Evolutionary conservation across 2,888 invertebrate species (phyloP).

Genomic region (Eulithis prunata): DNA sequence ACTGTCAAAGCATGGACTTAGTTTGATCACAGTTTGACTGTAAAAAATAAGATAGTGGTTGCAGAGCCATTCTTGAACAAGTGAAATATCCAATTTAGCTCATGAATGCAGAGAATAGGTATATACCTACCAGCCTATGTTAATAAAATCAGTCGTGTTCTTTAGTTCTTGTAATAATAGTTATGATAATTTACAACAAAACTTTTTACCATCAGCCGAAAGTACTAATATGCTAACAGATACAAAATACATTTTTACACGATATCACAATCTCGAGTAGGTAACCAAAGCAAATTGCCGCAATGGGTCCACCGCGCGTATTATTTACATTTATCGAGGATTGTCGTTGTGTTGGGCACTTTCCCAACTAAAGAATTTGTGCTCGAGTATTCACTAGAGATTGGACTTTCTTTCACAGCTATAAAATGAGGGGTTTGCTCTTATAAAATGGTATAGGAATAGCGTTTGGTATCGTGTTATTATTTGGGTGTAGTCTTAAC

Average conservation of each 20-base stretch:
- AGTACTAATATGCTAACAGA: not conserved
- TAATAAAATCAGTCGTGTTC: no score
- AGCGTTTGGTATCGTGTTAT: conserved; percentile 1
- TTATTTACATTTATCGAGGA: conserved; percentile 69
- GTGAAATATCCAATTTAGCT: no score
- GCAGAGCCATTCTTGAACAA: not conserved
- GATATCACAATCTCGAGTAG: conserved; percentile 50
- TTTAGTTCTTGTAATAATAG: no score
- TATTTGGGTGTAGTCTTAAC: not conserved
- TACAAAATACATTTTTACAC: conserved; percentile 25
- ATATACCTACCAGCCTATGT: no score
- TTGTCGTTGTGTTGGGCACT: conserved; percentile 56
- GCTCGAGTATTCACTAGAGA: conserved; percentile 41
- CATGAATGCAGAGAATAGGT: not conserved
- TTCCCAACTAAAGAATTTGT: conserved; percentile 54
- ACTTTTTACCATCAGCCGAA: no score
- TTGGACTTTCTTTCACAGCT: conserved; percentile 37
- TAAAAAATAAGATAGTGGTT: not conserved
- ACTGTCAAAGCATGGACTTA: not conserved
- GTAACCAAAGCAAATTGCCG: conserved; percentile 67
- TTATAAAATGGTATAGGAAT: conserved; percentile 14
- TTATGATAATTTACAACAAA: no score
- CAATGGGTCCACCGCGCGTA: conserved; percentile 56
- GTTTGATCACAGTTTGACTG: no score
- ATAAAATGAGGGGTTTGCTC: conserved; percentile 20